A percentile compares a stretch with the other conserved stretches of the same genome.
phyloP scores from a whole-genome alignment of 2,797 vertebrate genomes.

The Serranus cabrilla region DNA sequence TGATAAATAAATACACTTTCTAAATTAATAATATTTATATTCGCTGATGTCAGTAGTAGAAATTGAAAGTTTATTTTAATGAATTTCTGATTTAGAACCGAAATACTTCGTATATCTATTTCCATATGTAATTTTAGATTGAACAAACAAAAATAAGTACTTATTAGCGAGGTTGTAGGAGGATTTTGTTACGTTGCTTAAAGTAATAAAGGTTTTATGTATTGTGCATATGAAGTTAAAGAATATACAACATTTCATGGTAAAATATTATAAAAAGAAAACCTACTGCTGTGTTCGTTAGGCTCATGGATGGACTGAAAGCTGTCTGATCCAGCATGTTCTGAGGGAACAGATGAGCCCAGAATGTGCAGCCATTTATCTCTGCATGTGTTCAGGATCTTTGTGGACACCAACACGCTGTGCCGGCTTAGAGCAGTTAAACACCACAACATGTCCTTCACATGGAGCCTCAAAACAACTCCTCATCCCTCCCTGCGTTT shows the following conservation, averaged over 20 bases:
- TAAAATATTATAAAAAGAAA: constrained; percentile 2
- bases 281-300: not conserved
- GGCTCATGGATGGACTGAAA: not conserved
- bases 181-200: no score
- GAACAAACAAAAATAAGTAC: no score
- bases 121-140: no score
- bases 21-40: no score
- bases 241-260: not conserved
- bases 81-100: no score
- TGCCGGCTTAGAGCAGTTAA: not conserved
- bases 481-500: not conserved
- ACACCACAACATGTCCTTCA: constrained; percentile 4
- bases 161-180: no score
- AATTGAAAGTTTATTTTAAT: no score
- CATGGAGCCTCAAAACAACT: constrained; percentile 16
- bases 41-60: no score
- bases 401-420: constrained; percentile 10
- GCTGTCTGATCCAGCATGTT: not conserved
- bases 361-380: constrained; percentile 29
- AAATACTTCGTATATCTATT: no score
- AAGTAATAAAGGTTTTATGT: no score
- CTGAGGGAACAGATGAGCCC: constrained; percentile 7
- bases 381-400: constrained; percentile 21
- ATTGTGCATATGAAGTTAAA: not conserved
- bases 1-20: no score